Conservation (phyloP, 2,888 invertebrate genomes). For the Polyommatus icarus region DNA sequence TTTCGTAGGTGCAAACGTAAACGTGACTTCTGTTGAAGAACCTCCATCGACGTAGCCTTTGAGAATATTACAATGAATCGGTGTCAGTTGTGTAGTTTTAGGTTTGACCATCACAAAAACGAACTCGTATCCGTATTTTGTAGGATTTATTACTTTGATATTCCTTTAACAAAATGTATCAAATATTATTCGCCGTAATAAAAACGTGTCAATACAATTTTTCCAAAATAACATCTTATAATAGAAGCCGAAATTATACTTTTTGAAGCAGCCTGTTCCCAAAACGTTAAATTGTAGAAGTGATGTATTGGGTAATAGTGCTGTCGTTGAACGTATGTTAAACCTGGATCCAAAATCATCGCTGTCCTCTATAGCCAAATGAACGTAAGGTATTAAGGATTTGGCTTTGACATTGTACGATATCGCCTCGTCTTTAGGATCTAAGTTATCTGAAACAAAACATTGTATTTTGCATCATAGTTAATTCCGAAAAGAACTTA, state of each 20-base stretch:
- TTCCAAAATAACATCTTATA: too few relatives aligned
- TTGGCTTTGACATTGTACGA: conserved; percentile 77
- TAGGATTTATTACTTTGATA: conserved; percentile 85
- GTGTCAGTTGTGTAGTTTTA: conserved; percentile 64
- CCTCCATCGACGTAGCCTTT: conserved; percentile 82
- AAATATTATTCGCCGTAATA: not conserved
- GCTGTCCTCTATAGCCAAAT: conserved; percentile 84
- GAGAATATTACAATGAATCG: conserved; percentile 80
- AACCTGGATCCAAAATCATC: conserved; percentile 80
- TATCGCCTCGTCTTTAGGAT: conserved; percentile 78
- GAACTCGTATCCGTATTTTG: conserved; percentile 80
- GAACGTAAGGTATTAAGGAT: conserved; percentile 84
- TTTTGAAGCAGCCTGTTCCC: conserved; percentile 81
- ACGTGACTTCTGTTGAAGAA: conserved; percentile 79
- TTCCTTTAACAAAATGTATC: conserved; percentile 57
- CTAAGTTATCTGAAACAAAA: conserved; percentile 64
- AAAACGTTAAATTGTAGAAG: conserved; percentile 84
- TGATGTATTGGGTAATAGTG: conserved; percentile 70
- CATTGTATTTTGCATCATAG: not conserved
- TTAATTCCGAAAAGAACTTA: not conserved
- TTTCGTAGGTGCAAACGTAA: conserved; percentile 82
- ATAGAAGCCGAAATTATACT: conserved; percentile 52
- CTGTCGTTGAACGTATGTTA: conserved; percentile 61
- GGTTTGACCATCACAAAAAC: conserved; percentile 78
- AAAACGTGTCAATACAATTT: too few relatives aligned